A percentile compares a stretch with the other conserved stretches of the same genome.
Evolutionary conservation across 2,113 vertebrate species (phyloP).

Genomic region (Brienomyrus longianalis): DNA sequence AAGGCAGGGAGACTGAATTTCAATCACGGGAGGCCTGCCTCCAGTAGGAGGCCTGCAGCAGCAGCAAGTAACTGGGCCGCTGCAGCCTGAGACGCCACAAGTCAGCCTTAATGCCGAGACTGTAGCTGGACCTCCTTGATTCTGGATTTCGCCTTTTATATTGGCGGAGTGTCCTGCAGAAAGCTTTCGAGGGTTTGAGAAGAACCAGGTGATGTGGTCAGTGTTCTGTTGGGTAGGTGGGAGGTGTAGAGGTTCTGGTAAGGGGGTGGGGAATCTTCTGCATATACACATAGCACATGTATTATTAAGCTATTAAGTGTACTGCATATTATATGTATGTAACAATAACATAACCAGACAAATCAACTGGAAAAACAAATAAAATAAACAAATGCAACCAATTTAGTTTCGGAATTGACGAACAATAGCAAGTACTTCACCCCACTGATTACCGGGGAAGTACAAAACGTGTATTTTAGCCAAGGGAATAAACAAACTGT

Average conservation of each 20-base stretch:
- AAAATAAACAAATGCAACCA: background rate
- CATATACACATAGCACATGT: background rate
- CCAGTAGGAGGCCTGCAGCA: constrained; percentile 42
- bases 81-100: constrained; percentile 44
- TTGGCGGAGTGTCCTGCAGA: background rate
- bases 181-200: background rate
- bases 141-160: background rate
- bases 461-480: background rate
- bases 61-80: constrained; percentile 30
- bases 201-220: background rate
- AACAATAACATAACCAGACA: background rate
- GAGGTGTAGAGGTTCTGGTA: background rate
- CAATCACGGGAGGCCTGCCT: constrained; percentile 63
- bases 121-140: background rate
- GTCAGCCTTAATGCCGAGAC: constrained; percentile 21
- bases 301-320: background rate
- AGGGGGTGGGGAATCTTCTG: background rate
- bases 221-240: background rate
- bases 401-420: background rate
- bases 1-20: constrained; percentile 78
- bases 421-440: background rate
- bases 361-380: background rate
- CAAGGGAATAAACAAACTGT: background rate
- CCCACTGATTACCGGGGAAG: background rate
- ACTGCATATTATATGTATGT: background rate